These are phyloP conservation scores for Ptychadena robeensis DNA, from an alignment of 2,797 vertebrate genomes.

Conservation along the genomic window DNA sequence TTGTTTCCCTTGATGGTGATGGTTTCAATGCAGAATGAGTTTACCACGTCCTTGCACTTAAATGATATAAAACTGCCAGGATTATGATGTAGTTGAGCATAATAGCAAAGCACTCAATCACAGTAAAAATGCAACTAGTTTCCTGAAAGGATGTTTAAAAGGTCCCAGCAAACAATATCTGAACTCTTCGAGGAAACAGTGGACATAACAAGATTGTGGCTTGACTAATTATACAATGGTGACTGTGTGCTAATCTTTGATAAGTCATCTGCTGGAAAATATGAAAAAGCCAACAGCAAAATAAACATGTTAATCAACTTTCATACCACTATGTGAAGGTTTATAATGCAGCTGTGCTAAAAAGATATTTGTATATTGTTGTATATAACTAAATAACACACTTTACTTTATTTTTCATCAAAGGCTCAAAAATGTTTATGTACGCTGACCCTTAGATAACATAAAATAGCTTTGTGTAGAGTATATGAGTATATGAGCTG, in stretches of 20 bases:
- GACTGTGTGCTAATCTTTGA: slow-evolving; percentile 27
- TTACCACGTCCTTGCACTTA: not conserved
- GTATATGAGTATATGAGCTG: no score
- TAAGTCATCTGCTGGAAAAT: slow-evolving; percentile 35
- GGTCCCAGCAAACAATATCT: slow-evolving; percentile 28
- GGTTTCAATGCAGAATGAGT: not conserved
- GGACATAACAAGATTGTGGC: not conserved
- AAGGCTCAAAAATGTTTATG: not conserved
- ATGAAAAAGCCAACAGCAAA: not conserved
- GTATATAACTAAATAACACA: no score
- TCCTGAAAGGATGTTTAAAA: slow-evolving; percentile 46
- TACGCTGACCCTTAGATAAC: not conserved
- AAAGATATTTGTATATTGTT: not conserved
- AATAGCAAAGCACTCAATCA: not conserved
- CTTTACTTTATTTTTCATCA: not conserved
- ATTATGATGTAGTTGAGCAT: not conserved
- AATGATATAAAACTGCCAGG: not conserved
- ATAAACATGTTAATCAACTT: slow-evolving; percentile 1
- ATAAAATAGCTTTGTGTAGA: not conserved
- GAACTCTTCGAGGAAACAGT: slow-evolving; percentile 30
- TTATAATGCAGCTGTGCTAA: not conserved
- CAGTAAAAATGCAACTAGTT: slow-evolving; percentile 5
- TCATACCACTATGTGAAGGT: not conserved
- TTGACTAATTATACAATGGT: slow-evolving; percentile 3
- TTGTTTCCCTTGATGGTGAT: not conserved